phyloP scores from a whole-genome alignment of 2,113 vertebrate species.

The Gallinago undulata region DNA sequence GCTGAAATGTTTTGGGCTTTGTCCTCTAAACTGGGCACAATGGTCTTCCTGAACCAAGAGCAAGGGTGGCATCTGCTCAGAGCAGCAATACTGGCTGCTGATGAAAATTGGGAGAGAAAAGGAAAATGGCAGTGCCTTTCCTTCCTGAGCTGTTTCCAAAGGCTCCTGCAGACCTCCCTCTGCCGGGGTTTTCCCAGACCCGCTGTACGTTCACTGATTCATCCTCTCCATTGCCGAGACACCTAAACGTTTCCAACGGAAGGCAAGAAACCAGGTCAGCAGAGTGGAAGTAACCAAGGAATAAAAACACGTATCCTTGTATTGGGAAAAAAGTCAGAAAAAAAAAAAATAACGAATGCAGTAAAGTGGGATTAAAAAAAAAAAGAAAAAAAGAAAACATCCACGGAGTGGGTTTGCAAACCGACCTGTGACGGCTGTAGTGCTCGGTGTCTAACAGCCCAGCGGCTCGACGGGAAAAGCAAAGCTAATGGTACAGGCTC shows the following conservation, averaged over 20 bases:
- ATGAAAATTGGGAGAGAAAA: neutral
- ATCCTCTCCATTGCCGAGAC: neutral
- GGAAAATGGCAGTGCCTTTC: neutral
- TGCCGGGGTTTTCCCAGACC: neutral
- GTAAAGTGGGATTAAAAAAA: neutral
- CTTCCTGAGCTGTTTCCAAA: rapidly evolving
- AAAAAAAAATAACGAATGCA: neutral
- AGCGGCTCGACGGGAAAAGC: neutral
- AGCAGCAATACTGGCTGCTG: neutral
- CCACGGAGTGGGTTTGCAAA: neutral
- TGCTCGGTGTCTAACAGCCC: neutral
- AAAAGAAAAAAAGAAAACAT: neutral
- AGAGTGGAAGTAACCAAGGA: slow-evolving; percentile 41
- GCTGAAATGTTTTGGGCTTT: neutral
- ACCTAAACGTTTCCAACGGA: slow-evolving; percentile 36
- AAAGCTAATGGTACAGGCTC: neutral
- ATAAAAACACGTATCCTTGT: slow-evolving; percentile 2
- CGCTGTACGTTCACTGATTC: slow-evolving; percentile 5
- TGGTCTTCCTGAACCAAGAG: neutral
- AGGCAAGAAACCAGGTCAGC: slow-evolving; percentile 47
- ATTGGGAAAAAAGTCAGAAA: neutral
- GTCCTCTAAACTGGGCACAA: neutral
- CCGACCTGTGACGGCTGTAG: rapidly evolving
- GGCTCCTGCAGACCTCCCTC: neutral
- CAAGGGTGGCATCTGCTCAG: neutral